A percentile compares a stretch with the other conserved stretches of the same genome.
Conservation (phyloP, 2,113 vertebrate genomes). For the Ranitomeya variabilis region DNA sequence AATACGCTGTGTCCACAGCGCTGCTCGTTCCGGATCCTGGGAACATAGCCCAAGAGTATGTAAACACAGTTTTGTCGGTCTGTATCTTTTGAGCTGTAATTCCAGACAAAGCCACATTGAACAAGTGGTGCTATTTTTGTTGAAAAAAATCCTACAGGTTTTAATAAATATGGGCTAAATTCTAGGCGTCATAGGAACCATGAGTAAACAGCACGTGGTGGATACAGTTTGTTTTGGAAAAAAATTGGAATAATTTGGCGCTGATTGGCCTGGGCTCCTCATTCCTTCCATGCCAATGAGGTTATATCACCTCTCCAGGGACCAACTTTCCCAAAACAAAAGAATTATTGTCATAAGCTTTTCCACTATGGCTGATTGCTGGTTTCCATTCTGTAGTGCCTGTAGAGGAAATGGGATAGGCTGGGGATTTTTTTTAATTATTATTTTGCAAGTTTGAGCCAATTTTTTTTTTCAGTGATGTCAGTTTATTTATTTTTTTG, state of each 20-base stretch:
- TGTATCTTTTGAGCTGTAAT: background rate
- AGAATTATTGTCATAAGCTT: slow-evolving; percentile 29
- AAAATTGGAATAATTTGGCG: too few relatives aligned
- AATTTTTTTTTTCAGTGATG: background rate
- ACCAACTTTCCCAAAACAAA: slow-evolving; percentile 32
- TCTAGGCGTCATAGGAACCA: background rate
- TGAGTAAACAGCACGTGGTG: background rate
- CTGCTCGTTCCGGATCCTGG: too few relatives aligned
- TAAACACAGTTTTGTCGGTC: too few relatives aligned
- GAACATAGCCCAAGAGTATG: too few relatives aligned
- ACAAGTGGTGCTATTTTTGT: background rate
- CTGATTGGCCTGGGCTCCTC: background rate
- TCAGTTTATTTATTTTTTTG: background rate
- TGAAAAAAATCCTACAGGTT: background rate
- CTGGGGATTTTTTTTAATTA: background rate
- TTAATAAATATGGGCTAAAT: background rate
- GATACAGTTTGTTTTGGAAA: slow-evolving; percentile 29
- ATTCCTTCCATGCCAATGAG: background rate
- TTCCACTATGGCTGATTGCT: slow-evolving; percentile 34
- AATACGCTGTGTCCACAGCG: too few relatives aligned
- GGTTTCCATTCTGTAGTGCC: slow-evolving; percentile 30
- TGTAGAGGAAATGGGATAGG: slow-evolving; percentile 46
- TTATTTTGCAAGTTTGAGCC: background rate
- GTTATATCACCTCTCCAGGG: slow-evolving; percentile 32
- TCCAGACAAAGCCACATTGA: background rate